Evolutionary conservation across 2,113 vertebrate species (phyloP).

Genomic region (Aphelocoma coerulescens): DNA sequence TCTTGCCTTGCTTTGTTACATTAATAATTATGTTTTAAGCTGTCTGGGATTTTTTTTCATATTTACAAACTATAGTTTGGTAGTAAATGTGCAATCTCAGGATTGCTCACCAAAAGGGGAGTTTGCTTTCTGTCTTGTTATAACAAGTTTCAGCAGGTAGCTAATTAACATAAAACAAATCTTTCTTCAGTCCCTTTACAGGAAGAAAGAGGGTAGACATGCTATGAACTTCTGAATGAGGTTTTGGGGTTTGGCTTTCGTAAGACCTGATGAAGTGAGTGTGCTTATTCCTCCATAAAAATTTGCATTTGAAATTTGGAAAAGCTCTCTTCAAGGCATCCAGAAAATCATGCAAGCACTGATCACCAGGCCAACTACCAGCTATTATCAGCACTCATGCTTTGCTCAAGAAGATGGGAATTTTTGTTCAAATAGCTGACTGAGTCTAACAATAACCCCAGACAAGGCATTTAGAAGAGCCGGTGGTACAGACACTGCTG

Average conservation of each 20-base stretch:
- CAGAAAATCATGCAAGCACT: neutral
- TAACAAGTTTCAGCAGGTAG: neutral
- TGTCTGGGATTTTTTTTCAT: neutral
- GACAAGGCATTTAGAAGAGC: neutral
- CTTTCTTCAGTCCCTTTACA: neutral
- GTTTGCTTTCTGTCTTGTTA: neutral
- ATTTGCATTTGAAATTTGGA: neutral
- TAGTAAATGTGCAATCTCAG: neutral
- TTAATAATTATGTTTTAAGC: constrained; percentile 54
- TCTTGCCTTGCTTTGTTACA: constrained; percentile 37
- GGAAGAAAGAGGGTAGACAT: neutral
- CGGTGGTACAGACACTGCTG: neutral
- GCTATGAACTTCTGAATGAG: neutral
- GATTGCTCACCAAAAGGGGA: neutral
- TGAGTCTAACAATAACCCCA: neutral
- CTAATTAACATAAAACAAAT: neutral
- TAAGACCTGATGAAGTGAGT: neutral
- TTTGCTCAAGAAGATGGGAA: neutral
- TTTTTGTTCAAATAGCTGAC: neutral
- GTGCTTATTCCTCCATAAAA: neutral
- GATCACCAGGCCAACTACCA: neutral
- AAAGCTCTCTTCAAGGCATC: neutral
- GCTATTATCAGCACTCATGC: neutral
- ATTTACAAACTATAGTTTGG: neutral
- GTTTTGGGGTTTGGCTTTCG: neutral